Evolutionary conservation across 2,888 invertebrate species (phyloP).

Genomic region (Erannis defoliaria): DNA sequence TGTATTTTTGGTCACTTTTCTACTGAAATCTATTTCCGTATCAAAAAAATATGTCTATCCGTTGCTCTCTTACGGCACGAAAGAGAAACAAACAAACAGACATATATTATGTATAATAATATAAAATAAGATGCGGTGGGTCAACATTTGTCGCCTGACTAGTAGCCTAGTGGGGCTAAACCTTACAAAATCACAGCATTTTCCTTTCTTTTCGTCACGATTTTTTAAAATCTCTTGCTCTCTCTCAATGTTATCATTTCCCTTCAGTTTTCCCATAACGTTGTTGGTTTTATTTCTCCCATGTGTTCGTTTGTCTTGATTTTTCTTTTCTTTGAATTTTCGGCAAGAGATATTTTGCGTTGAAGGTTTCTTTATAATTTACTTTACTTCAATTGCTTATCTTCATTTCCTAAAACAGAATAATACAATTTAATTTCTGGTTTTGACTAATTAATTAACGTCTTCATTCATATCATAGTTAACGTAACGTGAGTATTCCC

Average conservation of each 20-base stretch:
- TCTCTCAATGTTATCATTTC: slow-evolving; percentile 25
- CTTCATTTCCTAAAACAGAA: slow-evolving; percentile 5
- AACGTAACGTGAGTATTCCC: not conserved
- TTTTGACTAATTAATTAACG: not conserved
- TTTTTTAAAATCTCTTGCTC: slow-evolving; percentile 5
- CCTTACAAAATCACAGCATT: slow-evolving; percentile 22
- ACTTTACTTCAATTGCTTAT: slow-evolving; percentile 3
- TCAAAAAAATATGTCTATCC: too few species aligned
- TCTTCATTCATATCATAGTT: not conserved
- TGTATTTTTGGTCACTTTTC: too few species aligned
- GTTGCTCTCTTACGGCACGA: too few species aligned
- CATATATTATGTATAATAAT: too few species aligned
- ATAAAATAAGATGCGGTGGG: too few species aligned
- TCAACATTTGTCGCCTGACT: too few species aligned
- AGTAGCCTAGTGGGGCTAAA: not conserved
- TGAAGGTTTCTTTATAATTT: slow-evolving; percentile 1
- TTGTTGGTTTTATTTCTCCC: slow-evolving; percentile 21
- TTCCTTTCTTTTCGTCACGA: slow-evolving; percentile 19
- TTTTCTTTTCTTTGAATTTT: slow-evolving; percentile 11
- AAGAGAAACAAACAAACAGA: too few species aligned
- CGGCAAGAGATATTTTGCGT: not conserved
- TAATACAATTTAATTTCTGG: not conserved
- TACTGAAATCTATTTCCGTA: too few species aligned
- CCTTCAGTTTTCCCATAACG: slow-evolving; percentile 18
- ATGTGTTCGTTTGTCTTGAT: slow-evolving; percentile 19